Base-by-base conservation (phyloP, 1,140 invertebrate species). In the Monochamus saltuarius region DNA sequence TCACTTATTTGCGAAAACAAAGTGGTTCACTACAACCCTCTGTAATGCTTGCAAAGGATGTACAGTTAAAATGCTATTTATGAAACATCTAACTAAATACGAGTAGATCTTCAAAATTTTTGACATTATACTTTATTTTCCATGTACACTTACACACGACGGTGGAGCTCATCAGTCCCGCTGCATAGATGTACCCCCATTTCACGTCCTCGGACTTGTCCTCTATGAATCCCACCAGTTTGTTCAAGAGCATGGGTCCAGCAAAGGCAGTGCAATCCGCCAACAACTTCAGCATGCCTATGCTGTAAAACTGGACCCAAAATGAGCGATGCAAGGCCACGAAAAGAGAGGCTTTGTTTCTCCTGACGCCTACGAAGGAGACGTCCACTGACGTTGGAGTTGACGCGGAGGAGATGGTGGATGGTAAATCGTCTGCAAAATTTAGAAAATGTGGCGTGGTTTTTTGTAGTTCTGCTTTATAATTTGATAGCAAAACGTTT, bases 211-310 rank as follows among this genome's bases (percentile, higher is more conserved):
- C 84, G 45, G 81, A 73, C 60, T 84, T 84, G 69, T 89, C 84
- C 76, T 95, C 89, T 52, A 97, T 87, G 75, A 89, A 95, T 14
- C 78, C 80, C 7, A 98, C 86, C 4, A 98, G 78, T 71, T 81
- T 82, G 77, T 92, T 93, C 0, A 99, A 79, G 11, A 99, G 78
- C 38, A 99, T 77, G 0, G 97, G 97, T 1, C 91, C 91, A 46
- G 88, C 86, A 82, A 99, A 99, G 13, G 87, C 87, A 36, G 88
- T 81, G 59, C 83, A 81, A 77, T 99, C 96, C 2, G 89, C 85
- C 3, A 91, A 71, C 22, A 99, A 81, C 77, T 95, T 94, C 2
- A 98, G 74, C 59, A 97, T 74, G 29, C 95, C 97, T 72, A 98
- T 86, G 13, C 84, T 81, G 71, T 95, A 95, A 81, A 97, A 98